phyloP scores from a whole-genome alignment of 2,888 invertebrate genomes.

The Rhaphigaster nebulosa region DNA sequence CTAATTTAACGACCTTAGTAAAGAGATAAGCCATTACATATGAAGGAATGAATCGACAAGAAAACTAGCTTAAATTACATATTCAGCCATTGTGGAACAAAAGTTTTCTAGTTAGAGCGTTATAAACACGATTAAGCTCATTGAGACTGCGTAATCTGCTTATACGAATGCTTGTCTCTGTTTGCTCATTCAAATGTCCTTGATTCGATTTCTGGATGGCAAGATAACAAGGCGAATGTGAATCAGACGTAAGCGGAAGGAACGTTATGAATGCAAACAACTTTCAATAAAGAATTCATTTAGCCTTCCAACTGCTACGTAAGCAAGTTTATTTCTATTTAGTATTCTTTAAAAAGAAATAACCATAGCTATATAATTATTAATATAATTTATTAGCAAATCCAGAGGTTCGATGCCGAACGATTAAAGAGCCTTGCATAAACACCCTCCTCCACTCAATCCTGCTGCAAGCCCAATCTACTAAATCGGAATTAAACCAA shows the following conservation, averaged over 20 bases:
- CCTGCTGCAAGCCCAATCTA: too few relatives aligned
- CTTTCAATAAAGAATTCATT: neutral
- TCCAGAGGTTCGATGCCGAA: too few relatives aligned
- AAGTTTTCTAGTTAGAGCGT: neutral
- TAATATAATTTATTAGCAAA: too few relatives aligned
- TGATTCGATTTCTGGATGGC: neutral
- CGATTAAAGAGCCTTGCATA: too few relatives aligned
- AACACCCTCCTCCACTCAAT: too few relatives aligned
- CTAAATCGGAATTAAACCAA: too few relatives aligned
- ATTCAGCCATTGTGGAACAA: neutral
- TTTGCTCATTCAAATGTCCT: neutral
- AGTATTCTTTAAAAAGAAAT: neutral
- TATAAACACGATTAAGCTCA: neutral
- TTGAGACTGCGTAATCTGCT: neutral
- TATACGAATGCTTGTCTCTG: neutral
- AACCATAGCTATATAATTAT: too few relatives aligned
- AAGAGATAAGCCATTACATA: neutral
- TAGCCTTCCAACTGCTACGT: neutral
- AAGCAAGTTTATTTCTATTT: neutral
- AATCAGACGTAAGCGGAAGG: constrained; percentile 25
- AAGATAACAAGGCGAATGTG: neutral
- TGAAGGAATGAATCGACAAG: neutral
- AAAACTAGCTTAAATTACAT: neutral
- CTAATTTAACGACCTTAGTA: neutral
- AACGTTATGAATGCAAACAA: constrained; percentile 23